A percentile compares a stretch with the other conserved stretches of the same genome.
phyloP scores from a whole-genome alignment of 1,140 invertebrate genomes.

The Aethina tumida region DNA sequence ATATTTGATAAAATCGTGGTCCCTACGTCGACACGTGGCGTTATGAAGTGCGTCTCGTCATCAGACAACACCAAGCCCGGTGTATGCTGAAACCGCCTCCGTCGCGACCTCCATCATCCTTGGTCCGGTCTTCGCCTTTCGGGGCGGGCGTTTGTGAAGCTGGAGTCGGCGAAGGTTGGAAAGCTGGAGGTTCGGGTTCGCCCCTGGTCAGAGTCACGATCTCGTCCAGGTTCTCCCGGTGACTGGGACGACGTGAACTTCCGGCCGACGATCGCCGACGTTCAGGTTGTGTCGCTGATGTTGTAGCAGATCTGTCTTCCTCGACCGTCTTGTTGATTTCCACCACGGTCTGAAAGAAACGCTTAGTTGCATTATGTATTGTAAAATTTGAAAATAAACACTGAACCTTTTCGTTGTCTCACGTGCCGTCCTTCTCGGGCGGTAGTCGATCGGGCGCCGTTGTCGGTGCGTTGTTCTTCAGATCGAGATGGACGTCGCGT shows the following conservation, averaged over 20 bases:
- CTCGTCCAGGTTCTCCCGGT: constrained; percentile 24
- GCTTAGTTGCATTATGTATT: background rate
- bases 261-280: background rate
- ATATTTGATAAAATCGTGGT: no score
- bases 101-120: constrained; percentile 32
- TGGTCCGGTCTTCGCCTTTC: constrained; percentile 4
- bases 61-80: constrained; percentile 42
- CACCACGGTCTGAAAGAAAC: constrained; percentile 22
- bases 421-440: constrained; percentile 33
- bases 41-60: constrained; percentile 39
- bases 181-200: constrained; percentile 9
- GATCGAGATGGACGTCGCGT: constrained; percentile 4
- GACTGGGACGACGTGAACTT: background rate
- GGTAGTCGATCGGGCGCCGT: constrained; percentile 19
- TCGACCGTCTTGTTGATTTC: constrained; percentile 30
- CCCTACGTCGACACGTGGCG: constrained; percentile 1
- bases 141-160: constrained; percentile 5
- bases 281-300: constrained; percentile 1
- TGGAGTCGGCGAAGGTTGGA: no score
- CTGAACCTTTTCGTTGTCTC: constrained; percentile 32
- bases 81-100: constrained; percentile 38
- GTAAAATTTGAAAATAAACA: no score
- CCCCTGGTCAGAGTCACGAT: constrained; percentile 22
- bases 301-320: no score
- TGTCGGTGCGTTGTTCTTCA: constrained; percentile 10